Evolutionary conservation across 2,888 invertebrate species (phyloP).

Genomic region (Agriotes lineatus): DNA sequence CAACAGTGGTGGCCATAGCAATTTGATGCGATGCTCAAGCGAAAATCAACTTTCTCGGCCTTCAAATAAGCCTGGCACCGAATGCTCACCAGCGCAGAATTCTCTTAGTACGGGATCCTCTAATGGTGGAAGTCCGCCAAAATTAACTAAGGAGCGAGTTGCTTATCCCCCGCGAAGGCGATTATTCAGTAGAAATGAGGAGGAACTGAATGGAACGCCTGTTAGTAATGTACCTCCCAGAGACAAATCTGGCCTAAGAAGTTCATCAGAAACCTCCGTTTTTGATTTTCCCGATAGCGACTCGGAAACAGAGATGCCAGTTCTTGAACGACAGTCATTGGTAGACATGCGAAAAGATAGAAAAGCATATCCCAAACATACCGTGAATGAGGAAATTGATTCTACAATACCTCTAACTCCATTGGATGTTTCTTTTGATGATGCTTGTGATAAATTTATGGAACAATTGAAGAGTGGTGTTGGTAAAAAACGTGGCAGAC

Average conservation of each 20-base stretch:
- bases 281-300: constrained; percentile 76
- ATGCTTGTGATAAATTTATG: constrained; percentile 83
- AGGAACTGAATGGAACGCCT: no score
- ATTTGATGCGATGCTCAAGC: constrained; percentile 49
- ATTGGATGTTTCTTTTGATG: constrained; percentile 73
- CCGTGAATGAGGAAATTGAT: constrained; percentile 63
- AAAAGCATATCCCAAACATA: constrained; percentile 72
- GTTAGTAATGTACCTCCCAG: constrained; percentile 62
- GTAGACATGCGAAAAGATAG: constrained; percentile 73
- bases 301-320: constrained; percentile 73
- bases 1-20: constrained; percentile 46
- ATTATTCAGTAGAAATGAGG: constrained; percentile 74
- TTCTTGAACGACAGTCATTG: constrained; percentile 75
- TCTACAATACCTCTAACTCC: constrained; percentile 52
- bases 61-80: constrained; percentile 63
- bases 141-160: constrained; percentile 31
- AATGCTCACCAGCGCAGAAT: constrained; percentile 25
- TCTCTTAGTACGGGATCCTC: no score
- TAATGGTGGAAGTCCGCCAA: constrained; percentile 36
- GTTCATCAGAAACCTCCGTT: constrained; percentile 74
- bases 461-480: constrained; percentile 77
- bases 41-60: constrained; percentile 62
- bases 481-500: constrained; percentile 70
- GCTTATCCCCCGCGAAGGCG: constrained; percentile 64
- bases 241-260: constrained; percentile 68